Evolutionary conservation across 2,113 vertebrate species (phyloP), one percentile per base, ranked within the genome.

Genomic region (Megaleporinus macrocephalus): DNA sequence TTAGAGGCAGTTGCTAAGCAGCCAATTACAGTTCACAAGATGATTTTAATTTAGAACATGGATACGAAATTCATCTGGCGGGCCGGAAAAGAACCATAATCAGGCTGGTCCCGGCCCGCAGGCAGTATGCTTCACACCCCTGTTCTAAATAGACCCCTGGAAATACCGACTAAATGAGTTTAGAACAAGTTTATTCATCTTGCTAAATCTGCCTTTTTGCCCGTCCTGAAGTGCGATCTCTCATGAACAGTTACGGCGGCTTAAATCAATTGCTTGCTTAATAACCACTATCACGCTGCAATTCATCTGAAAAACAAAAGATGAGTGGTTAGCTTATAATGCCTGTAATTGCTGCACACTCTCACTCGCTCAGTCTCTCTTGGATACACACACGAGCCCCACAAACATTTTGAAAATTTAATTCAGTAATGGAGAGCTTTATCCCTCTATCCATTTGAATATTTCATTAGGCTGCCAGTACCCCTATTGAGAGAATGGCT

Each of bases 381-480:
- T 13, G 16, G 16, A 44, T 22, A 22, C 66, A 70, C 66, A 70
- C 36, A 70, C 36, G 6, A 68, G 33, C 63, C 27, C 36, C 33
- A 68, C 69, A 83, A 79, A 80, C 82, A 84, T 75, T 84, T 74
- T 79, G 53, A 79, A 84, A 74, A 79, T 84, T 79, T 61, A 61
- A 75, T 81, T 84, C 57, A 65, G 73, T 84, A 81, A 81, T 76
- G 65, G 73, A 79, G 78, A 81, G 83, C 66, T 79, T 84, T 53
- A 76, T 77, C 47, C 68, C 83, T 80, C 79, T 79, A 78, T 85
- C 80, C 76, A 82, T 82, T 73, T 81, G 51, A 85, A 85, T 85
- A 79, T 85, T 85, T 82, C 80, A 85, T 82, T 73, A 85, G 71
- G 71, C 76, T 59, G 57, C 74, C 71, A 57, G 36, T 61, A 29